These are phyloP conservation scores for Sceloporus tristichus DNA, from an alignment of 2,113 vertebrate species.

Conservation along the genomic window DNA sequence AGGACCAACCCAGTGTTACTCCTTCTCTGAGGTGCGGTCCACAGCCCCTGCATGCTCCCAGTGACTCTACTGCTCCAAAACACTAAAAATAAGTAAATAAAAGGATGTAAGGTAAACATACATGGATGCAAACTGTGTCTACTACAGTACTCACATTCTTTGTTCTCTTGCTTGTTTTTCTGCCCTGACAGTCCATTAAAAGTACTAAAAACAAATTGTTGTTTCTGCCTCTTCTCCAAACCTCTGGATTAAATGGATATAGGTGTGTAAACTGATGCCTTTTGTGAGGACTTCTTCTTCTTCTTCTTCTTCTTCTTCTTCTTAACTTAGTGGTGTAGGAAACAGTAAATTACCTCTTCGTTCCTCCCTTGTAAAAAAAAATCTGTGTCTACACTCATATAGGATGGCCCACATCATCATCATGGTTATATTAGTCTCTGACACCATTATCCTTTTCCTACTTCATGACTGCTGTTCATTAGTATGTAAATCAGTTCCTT, in stretches of 20 bases:
- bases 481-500: slow-evolving; percentile 84
- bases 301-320: not conserved
- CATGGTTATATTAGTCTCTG: slow-evolving; percentile 44
- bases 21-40: too few relatives aligned
- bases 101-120: too few relatives aligned
- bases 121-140: too few relatives aligned
- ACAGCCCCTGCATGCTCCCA: too few relatives aligned
- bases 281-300: not conserved
- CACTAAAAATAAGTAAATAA: too few relatives aligned
- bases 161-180: too few relatives aligned
- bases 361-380: slow-evolving; percentile 28
- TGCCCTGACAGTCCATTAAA: too few relatives aligned
- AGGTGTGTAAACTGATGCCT: not conserved
- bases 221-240: not conserved
- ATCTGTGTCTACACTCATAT: slow-evolving; percentile 29
- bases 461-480: slow-evolving; percentile 75
- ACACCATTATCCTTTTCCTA: slow-evolving; percentile 69
- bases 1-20: too few relatives aligned
- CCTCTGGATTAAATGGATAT: not conserved
- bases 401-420: slow-evolving; percentile 38
- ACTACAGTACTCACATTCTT: too few relatives aligned
- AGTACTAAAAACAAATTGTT: too few relatives aligned
- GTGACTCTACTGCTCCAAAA: too few relatives aligned
- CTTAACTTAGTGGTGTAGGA: not conserved
- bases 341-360: not conserved